A percentile compares a stretch with the other conserved stretches of the same genome.
phyloP scores from a whole-genome alignment of 2,888 invertebrate species.

The Ganaspis brasiliensis region DNA sequence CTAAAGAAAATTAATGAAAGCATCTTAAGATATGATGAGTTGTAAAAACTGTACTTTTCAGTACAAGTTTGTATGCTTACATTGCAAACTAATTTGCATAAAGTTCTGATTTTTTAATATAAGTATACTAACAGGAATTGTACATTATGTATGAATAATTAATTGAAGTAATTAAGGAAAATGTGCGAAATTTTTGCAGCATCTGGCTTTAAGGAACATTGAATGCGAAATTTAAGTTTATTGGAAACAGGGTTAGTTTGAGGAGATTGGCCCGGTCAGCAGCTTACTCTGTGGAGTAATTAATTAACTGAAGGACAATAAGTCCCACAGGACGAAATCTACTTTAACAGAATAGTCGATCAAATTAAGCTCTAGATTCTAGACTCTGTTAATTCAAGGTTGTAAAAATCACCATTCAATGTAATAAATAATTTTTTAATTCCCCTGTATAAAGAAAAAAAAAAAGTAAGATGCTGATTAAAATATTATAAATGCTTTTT shows the following conservation, averaged over 20 bases:
- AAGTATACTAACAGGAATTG: too few relatives aligned
- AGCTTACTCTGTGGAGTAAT: constrained; percentile 5
- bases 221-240: background rate
- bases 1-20: constrained; percentile 8
- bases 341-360: constrained; percentile 21
- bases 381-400: background rate
- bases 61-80: background rate
- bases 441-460: background rate
- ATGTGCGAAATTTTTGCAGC: background rate
- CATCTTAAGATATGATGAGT: background rate
- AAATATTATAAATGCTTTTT: too few relatives aligned
- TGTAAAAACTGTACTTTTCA: background rate
- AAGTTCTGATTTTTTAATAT: too few relatives aligned
- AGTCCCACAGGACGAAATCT: constrained; percentile 21
- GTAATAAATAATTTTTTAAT: background rate
- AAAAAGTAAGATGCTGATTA: too few relatives aligned
- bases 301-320: constrained; percentile 37
- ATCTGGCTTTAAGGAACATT: background rate
- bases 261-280: constrained; percentile 22
- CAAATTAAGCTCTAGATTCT: constrained; percentile 25
- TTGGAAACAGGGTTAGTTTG: constrained; percentile 8
- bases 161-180: background rate
- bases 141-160: too few relatives aligned
- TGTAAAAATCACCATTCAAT: background rate
- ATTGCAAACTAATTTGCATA: too few relatives aligned